Evolutionary conservation across 2,888 invertebrate species (phyloP), one percentile per base, ranked within the genome.

Genomic region (Brenthis ino): DNA sequence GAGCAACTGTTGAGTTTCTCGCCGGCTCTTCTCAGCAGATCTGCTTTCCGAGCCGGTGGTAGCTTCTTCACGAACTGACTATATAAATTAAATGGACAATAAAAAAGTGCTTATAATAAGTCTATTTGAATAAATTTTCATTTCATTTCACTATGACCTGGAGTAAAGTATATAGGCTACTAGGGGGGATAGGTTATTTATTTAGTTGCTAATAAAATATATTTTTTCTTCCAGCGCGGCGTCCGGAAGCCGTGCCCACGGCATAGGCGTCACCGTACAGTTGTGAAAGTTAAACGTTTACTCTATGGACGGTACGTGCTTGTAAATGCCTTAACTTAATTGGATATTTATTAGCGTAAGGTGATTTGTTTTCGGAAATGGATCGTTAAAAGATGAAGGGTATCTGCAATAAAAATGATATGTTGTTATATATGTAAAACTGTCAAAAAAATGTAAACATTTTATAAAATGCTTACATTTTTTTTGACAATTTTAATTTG

Each of bases 151-250:
- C 20, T 20, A 20, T 1, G 20, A 20, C 20, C 1, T 20, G 20
- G 20, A 20, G 20, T 20, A 20, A 1, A 20, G 20, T 20, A 20
- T 20, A 20, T 20, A 20, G 20, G 20, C 20, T 20, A 20, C 20
- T 20, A 20, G 20, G 20, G 20, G 20, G 20, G 20, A 20, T 20
- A 20, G 20, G 20, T 20, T 20, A 20, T 20, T 20, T 20, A 20
- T 6, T 8, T 28, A 48, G 12, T 1, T 48, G 14, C 11, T n/a
- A 28, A n/a, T 61, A 11, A 51, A 55, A 8, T 51, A 47, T 20
- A 58, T 67, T 57, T 48, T 60, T 50, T 77, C 77, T 1, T 75
- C 16, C 37, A 87, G 88, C 79, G 73, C 82, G 82, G 78, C 83
- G 77, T 67, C 53, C 73, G 61, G 79, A 77, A 69, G 53, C 57